phyloP scores from a whole-genome alignment of 2,888 invertebrate genomes.

The Rhingia campestris region DNA sequence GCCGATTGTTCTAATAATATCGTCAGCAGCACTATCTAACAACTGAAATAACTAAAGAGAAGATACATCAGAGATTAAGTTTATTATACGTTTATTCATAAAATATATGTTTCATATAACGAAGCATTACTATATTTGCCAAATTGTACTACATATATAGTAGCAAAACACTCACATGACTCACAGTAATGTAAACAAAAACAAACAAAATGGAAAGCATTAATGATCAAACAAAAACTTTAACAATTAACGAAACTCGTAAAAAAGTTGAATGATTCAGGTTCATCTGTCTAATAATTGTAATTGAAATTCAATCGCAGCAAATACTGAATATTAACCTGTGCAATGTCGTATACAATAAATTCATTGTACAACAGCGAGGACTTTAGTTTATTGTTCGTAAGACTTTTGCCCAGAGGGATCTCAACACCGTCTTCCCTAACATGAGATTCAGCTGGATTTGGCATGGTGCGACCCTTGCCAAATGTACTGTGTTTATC shows the following conservation, averaged over 20 bases:
- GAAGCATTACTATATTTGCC: too few relatives aligned
- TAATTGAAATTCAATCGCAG: slow-evolving; percentile 93
- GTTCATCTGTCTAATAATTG: slow-evolving; percentile 82
- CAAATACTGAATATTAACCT: slow-evolving; percentile 95
- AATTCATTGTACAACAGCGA: slow-evolving; percentile 96
- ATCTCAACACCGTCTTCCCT: slow-evolving; percentile 89
- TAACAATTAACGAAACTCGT: slow-evolving; percentile 1
- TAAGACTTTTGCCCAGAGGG: slow-evolving; percentile 88
- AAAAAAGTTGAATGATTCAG: background rate
- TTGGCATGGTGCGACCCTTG: slow-evolving; percentile 92
- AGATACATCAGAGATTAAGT: too few relatives aligned
- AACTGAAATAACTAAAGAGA: too few relatives aligned
- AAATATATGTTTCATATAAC: too few relatives aligned
- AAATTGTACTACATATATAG: too few relatives aligned
- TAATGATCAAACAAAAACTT: slow-evolving; percentile 20
- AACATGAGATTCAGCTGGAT: slow-evolving; percentile 85
- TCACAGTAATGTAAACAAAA: too few relatives aligned
- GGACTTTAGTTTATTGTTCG: slow-evolving; percentile 81
- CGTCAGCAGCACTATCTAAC: too few relatives aligned
- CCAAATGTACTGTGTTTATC: slow-evolving; percentile 95
- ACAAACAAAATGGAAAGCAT: too few relatives aligned
- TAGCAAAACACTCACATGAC: too few relatives aligned
- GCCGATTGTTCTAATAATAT: too few relatives aligned
- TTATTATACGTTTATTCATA: too few relatives aligned
- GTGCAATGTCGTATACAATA: slow-evolving; percentile 97